Evolutionary conservation across 2,797 vertebrate species (phyloP).

Genomic region (Crenuchus spilurus): DNA sequence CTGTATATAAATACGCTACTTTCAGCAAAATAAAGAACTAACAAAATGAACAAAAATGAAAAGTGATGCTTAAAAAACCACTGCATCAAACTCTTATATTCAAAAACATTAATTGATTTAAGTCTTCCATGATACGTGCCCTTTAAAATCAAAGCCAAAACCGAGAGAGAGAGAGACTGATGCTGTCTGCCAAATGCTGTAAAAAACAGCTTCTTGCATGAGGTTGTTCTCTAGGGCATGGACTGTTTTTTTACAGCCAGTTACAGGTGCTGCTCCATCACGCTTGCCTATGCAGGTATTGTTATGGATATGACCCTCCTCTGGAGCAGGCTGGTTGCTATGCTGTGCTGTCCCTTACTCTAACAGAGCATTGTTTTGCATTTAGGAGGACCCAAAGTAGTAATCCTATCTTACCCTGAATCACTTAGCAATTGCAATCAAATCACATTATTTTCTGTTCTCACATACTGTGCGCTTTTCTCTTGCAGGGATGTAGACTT

Average conservation of each 20-base stretch:
- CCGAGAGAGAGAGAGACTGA: too few relatives aligned
- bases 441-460: constrained; percentile 7
- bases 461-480: background rate
- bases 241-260: background rate
- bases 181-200: too few relatives aligned
- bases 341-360: constrained; percentile 5
- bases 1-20: too few relatives aligned
- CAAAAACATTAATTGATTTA: too few relatives aligned
- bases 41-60: too few relatives aligned
- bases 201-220: too few relatives aligned
- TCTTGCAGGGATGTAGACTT: background rate
- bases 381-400: constrained; percentile 9
- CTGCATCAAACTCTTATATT: too few relatives aligned
- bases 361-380: constrained; percentile 9
- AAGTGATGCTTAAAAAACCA: too few relatives aligned
- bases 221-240: background rate
- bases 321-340: background rate
- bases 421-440: constrained; percentile 25
- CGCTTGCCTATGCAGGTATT: background rate
- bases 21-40: too few relatives aligned
- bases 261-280: background rate
- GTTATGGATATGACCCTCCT: background rate
- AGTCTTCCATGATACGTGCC: too few relatives aligned
- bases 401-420: constrained; percentile 25
- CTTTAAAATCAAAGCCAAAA: too few relatives aligned